Evolutionary conservation across 2,113 vertebrate species (phyloP).

Genomic region (Pygoscelis adeliae): DNA sequence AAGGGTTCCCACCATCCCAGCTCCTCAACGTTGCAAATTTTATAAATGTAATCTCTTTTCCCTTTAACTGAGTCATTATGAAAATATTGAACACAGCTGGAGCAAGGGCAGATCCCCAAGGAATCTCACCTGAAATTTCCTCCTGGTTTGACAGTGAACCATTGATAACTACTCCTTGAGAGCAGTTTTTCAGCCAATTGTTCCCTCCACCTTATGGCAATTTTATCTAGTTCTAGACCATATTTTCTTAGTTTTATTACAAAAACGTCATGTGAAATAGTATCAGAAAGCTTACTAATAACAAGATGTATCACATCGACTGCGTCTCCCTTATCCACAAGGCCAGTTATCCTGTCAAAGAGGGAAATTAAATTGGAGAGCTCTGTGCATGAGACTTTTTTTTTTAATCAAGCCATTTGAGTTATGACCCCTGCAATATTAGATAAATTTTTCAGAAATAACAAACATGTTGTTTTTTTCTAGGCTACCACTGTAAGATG

Average conservation of each 20-base stretch:
- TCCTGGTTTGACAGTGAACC: neutral
- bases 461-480: neutral
- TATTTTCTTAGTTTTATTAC: conserved; percentile 46
- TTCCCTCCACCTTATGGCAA: conserved; percentile 15
- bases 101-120: conserved; percentile 57
- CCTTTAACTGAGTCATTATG: conserved; percentile 64
- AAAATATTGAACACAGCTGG: conserved; percentile 61
- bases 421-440: neutral
- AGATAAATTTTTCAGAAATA: neutral
- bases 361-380: conserved; percentile 12
- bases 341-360: conserved; percentile 22
- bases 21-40: conserved; percentile 51
- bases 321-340: neutral
- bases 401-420: conserved; percentile 12
- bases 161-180: conserved; percentile 10
- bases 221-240: conserved; percentile 37
- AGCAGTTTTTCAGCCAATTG: conserved; percentile 27
- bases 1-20: conserved; percentile 19
- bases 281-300: conserved; percentile 28
- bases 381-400: neutral
- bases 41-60: conserved; percentile 50
- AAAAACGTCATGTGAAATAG: neutral
- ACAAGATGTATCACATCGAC: neutral
- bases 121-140: conserved; percentile 47
- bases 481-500: neutral